Evolutionary conservation across 1,140 invertebrate genomes (phyloP).

Genomic region (Maniola jurtina): DNA sequence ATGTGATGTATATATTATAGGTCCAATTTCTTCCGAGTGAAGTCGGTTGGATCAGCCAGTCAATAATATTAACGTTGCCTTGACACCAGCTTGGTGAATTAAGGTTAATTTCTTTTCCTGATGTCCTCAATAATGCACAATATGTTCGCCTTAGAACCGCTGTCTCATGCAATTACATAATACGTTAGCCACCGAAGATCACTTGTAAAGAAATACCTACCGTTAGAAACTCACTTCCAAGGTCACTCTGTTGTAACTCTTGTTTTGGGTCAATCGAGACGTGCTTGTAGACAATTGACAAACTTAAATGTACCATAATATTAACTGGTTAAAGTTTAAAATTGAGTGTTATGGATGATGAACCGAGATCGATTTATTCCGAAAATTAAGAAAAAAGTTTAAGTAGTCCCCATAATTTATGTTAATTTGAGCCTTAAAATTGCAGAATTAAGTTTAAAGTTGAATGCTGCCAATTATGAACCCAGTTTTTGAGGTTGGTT

Average conservation of each 20-base stretch:
- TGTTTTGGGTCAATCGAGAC: slow-evolving; percentile 5
- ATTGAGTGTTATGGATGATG: background rate
- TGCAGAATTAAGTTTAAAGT: background rate
- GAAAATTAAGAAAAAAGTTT: slow-evolving; percentile 6
- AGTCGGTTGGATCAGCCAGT: no score
- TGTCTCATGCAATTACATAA: slow-evolving; percentile 13
- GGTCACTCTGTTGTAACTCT: slow-evolving; percentile 12
- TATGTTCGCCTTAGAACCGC: background rate
- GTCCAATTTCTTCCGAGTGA: no score
- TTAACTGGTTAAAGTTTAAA: background rate
- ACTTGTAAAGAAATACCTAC: background rate
- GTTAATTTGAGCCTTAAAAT: background rate
- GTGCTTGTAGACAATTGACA: background rate
- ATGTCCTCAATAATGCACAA: background rate
- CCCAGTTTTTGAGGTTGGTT: no score
- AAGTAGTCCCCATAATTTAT: background rate
- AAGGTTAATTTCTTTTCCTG: no score
- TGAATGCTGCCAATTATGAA: no score
- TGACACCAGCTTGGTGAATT: no score
- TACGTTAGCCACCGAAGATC: slow-evolving; percentile 18
- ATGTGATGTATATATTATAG: no score
- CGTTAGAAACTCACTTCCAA: slow-evolving; percentile 19
- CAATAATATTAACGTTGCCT: no score
- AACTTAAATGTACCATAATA: background rate
- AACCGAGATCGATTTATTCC: background rate